Evolutionary conservation across 2,113 vertebrate genomes (phyloP), one percentile per base, ranked within the genome.

Genomic region (Coreoperca whiteheadi): DNA sequence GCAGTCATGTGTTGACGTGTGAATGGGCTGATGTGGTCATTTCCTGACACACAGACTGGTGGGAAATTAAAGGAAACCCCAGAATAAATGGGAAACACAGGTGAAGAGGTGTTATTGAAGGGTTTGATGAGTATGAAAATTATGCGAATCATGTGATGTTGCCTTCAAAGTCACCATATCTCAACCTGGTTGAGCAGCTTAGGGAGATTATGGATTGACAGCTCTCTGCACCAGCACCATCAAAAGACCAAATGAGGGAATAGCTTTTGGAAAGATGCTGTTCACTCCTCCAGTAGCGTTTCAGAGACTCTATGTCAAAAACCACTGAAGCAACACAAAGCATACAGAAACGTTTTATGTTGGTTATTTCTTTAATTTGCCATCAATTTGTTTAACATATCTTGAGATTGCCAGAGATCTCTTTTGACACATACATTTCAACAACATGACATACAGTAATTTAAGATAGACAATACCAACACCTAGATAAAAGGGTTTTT

Each of bases 381-480:
- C 28, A 16, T n/a, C 34, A 25, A 63, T 18, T 8, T 37, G 1
- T 54, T 30, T 30, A 8, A 39, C 12, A 34, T 43, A 9, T 43
- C 2, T 41, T 14, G 9, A 37, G 4, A 64, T 18, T 12, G 20
- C 28, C 10, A 61, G 20, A 68, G 16, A 11, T n/a, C 18, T 69
- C 4, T 15, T 64, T 20, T 50, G n/a, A 63, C 51, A 51, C 34
- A 2, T 74, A 21, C 64, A 68, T 25, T 2, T 25, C 21, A 71
- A 43, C 18, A 53, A 9, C 25, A 81, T 9, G 1, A 66, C 43
- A 57, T 4, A 4, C 39, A 21, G 76, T 25, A 8, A 57, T 61
- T 57, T 23, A 25, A 10, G 21, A 14, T 65, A 88, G 86, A 81
- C 88, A 88, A 41, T 87, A 87, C 71, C 87, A 32, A 68, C 28